Base-by-base conservation (phyloP, 2,797 vertebrate species). In the Alauda arvensis region DNA sequence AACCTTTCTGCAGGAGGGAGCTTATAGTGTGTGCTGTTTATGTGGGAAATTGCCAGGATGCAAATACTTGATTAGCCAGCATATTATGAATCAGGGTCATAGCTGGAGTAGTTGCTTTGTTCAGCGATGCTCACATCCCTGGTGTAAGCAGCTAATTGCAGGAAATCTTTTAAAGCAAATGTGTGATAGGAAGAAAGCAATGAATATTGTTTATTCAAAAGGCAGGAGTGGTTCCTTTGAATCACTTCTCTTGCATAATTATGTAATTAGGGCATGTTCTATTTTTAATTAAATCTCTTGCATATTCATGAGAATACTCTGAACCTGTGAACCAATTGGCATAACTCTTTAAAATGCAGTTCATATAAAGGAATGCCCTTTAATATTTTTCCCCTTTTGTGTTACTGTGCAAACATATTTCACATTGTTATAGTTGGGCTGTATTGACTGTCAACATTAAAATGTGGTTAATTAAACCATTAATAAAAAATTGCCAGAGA, bases 131-230 rank as follows among this genome's bases (percentile, higher is more conserved):
- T 93, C 80, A 65, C 43, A 72, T 91, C 91, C 83, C 92, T 81
- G 0, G 82, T 51, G 82, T 91, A 89, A 87, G 83, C 79, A 81
- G 80, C 79, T 94, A 95, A 94, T 93, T 93, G 77, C 90, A 94
- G 88, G 87, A 94, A 92, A 93, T 88, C 84, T 93, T 92, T 85
- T 85, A 89, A 93, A 88, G 84, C 56, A 88, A 85, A 81, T 85
- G 91, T 83, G 84, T 65, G 88, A 91, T 91, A 91, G 90, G 88
- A 87, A 94, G 84, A 87, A 93, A 90, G 84, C 74, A 94, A 94
- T 94, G 87, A 93, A 94, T 93, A 93, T 87, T 90, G 88, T 90
- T 94, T 94, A 90, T 85, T 88, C 82, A 92, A 91, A 94, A 89
- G 85, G 77, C 79, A 91, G 90, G 85, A 89, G 85, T 88, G 83